Evolutionary conservation across 2,113 vertebrate genomes (phyloP).

Genomic region (Protomyctophum bolini): DNA sequence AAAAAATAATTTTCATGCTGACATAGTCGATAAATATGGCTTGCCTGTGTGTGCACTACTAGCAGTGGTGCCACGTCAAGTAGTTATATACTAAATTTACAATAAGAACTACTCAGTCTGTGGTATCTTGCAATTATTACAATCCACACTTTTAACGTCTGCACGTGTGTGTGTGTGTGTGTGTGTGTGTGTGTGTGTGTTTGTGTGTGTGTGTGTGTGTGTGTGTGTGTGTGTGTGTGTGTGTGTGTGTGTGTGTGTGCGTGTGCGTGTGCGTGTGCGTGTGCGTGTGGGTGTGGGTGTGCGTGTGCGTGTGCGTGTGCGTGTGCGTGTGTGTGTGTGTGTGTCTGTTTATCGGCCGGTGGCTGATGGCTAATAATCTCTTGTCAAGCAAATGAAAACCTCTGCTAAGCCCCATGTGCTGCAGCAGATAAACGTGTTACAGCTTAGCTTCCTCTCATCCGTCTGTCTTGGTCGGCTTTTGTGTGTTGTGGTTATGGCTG

Average conservation of each 20-base stretch:
- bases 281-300: background rate
- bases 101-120: too few species aligned
- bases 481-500: background rate
- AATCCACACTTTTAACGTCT: too few species aligned
- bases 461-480: background rate
- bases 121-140: too few species aligned
- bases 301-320: constrained; percentile 34
- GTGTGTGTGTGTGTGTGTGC: too few species aligned
- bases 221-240: too few species aligned
- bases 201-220: background rate
- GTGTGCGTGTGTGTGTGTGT: constrained; percentile 6
- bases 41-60: too few species aligned
- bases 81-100: too few species aligned
- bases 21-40: too few species aligned
- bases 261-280: background rate
- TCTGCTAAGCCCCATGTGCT: constrained; percentile 62
- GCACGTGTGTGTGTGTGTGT: background rate
- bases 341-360: constrained; percentile 56
- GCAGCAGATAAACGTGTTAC: constrained; percentile 63
- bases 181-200: background rate
- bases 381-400: constrained; percentile 55
- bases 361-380: constrained; percentile 67
- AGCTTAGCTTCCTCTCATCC: constrained; percentile 33
- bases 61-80: too few species aligned
- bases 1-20: too few species aligned